Conservation (phyloP, 2,113 vertebrate species). For the Archilochus colubris region DNA sequence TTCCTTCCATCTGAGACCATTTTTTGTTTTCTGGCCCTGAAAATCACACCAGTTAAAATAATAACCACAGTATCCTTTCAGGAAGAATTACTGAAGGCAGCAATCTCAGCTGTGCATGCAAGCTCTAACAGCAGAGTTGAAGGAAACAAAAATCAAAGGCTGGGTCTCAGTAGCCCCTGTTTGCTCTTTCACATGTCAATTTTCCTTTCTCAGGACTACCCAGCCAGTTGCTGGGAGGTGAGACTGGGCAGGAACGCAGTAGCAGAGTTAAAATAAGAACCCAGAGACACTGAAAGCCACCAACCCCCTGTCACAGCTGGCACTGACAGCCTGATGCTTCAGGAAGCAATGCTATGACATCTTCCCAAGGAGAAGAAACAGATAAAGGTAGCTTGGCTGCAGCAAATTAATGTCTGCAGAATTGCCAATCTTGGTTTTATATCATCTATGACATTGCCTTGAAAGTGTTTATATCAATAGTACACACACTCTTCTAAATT, state of each 20-base stretch:
- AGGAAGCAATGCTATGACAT: not conserved
- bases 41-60: not conserved
- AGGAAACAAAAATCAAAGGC: not conserved
- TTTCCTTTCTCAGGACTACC: not conserved
- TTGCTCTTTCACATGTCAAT: not conserved
- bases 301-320: conserved; percentile 13
- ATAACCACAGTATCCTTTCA: not conserved
- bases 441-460: not conserved
- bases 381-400: not conserved
- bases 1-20: not conserved
- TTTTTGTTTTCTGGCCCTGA: not conserved
- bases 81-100: not conserved
- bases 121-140: not conserved
- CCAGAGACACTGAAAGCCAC: not conserved
- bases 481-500: not conserved
- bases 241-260: not conserved
- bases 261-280: not conserved
- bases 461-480: not conserved
- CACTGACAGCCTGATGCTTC: not conserved
- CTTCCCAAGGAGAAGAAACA: not conserved
- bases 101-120: not conserved
- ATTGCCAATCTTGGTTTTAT: not conserved
- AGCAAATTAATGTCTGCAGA: not conserved
- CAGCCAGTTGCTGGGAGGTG: conserved; percentile 28
- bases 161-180: not conserved